Evolutionary conservation across 2,888 invertebrate species (phyloP), one percentile per base, ranked within the genome.

Genomic region (Caenorhabditis sp.): DNA sequence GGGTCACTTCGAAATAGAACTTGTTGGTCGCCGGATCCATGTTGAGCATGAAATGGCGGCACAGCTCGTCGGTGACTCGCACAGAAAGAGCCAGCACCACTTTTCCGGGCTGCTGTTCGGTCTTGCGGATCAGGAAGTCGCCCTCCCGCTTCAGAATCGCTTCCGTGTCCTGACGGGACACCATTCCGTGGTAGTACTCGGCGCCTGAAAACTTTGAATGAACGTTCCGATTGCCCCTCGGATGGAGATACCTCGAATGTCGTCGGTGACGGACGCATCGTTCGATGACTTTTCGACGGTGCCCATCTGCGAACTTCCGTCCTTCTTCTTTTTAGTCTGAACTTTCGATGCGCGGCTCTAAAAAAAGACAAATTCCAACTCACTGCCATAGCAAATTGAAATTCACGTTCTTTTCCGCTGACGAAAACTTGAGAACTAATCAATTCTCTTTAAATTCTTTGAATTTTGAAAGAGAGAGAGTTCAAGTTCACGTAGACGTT

Each of bases 121-220:
- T 85, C 61, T 85, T 85, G 11, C 85, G 71, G 6, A 85, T 73
- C 8, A 85, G 45, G 61, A 84, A 85, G 50, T 85, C 85, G 50
- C 85, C 85, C 13, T 83, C 83, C 30, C 81, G 75, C 73, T 83
- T 83, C 61, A 85, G 48, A 17, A 83, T 68, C 6, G 79, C 78
- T 53, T 85, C 83, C 3, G 81, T 81, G 63, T 84, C 85, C 43
- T 78, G 75, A 32, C 82, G 78, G 8, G 84, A 83, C n/a, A 86
- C 79, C 24, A 86, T 78, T 3, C 86, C 86, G 56, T 86, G 85
- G 73, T 86, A 86, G 63, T 81, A 86, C 20, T 85, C 85, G n/a
- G 83, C 85, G 9, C 75, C 71, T 24, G 77, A 5, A 32, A 52
- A 3, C 5, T 4, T 2, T 4, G 8, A 30, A 52, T n/a, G n/a